Base-by-base conservation (phyloP, 2,797 vertebrate genomes). In the Cercopithecus petaurista region DNA sequence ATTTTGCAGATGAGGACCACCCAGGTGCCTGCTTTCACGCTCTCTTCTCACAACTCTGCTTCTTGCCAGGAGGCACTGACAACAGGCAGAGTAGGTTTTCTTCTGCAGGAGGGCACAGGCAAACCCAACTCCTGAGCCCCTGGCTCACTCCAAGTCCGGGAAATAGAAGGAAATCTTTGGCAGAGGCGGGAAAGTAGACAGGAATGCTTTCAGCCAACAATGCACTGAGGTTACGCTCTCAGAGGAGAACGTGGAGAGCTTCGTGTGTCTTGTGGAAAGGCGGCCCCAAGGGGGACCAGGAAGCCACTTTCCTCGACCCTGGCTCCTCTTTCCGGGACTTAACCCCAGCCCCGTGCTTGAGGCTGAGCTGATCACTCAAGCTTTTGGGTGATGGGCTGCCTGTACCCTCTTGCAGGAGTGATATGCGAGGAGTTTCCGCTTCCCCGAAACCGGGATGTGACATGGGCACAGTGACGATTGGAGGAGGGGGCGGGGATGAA, bases 191-290 rank as follows among this genome's bases (percentile, higher is more conserved):
- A 19, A 33, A 57, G 55, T 43, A n/a, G 21, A 4, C 5, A 14
- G 48, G 55, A 48, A 57, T 0, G 6, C 17, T 4, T 13, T 10
- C 6, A 17, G 82, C 26, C 19, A 36, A 28, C 2, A 4, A 11
- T 0, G 24, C 1, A 1, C 30, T 0, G 2, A 57, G n/a, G 19
- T 22, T 4, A 5, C 0, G 43, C 36, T 28, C 72, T 75, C 3
- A 3, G 22, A 26, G 82, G 33, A 17, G 41, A 28, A 59, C 0
- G 0, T 24, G 30, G 50, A 64, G 10, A 3, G 30, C 9, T 36
- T 2, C 1, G 0, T 2, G 48, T 26, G 55, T 59, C 55, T 22
- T 22, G 10, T 5, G 7, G 22, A 76, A 6, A 3, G 13, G 24
- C 4, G 9, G 7, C n/a, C 50, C 10, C 8, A 59, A 28, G 33